phyloP scores from a whole-genome alignment of 2,113 vertebrate species.

The Oriolus oriolus region DNA sequence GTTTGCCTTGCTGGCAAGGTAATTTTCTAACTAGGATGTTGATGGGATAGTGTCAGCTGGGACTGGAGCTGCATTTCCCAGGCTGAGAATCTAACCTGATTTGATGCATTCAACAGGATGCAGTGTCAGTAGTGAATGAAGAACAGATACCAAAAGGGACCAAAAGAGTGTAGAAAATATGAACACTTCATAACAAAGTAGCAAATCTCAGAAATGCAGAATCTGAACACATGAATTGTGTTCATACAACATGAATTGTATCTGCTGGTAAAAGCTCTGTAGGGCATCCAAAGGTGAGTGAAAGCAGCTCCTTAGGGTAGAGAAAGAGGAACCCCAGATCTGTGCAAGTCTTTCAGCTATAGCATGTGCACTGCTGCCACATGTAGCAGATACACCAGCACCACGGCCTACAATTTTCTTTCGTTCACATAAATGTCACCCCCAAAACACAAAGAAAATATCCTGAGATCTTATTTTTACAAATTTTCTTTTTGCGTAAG shows the following conservation, averaged over 20 bases:
- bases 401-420: not conserved
- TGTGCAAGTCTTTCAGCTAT: not conserved
- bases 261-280: not conserved
- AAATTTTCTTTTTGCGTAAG: not conserved
- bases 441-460: not conserved
- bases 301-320: not conserved
- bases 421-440: not conserved
- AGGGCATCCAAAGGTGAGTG: not conserved
- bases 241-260: not conserved
- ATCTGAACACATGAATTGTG: not conserved
- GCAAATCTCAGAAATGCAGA: not conserved
- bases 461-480: not conserved
- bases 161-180: not conserved
- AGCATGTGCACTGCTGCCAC: not conserved
- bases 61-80: slow-evolving; percentile 2
- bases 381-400: not conserved
- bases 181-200: not conserved
- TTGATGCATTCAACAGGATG: not conserved
- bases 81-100: not conserved
- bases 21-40: slow-evolving; percentile 5
- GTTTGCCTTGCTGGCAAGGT: not conserved
- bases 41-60: not conserved
- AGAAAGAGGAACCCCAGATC: not conserved
- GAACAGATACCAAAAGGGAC: not conserved
- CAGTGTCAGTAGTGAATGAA: not conserved